phyloP scores from a whole-genome alignment of 2,113 vertebrate species.

The Labeo rohita region DNA sequence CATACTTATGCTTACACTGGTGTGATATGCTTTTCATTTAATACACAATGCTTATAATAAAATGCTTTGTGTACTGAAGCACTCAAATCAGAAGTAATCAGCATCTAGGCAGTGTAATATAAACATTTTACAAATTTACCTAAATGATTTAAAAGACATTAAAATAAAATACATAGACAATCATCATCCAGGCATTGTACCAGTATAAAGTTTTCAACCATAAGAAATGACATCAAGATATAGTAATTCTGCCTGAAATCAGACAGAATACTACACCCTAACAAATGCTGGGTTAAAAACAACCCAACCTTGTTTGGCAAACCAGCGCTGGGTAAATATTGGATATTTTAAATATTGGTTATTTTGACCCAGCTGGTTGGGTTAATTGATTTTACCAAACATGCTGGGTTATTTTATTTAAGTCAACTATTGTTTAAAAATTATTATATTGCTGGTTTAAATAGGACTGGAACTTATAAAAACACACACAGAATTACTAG shows the following conservation, averaged over 20 bases:
- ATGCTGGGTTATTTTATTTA: too few relatives aligned
- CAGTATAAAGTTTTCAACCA: neutral
- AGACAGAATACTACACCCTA: too few relatives aligned
- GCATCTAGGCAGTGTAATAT: neutral
- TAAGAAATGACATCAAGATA: neutral
- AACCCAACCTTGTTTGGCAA: too few relatives aligned
- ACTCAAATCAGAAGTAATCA: neutral
- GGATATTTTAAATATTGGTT: too few relatives aligned
- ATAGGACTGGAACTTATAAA: too few relatives aligned
- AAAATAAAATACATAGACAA: neutral
- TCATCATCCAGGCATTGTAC: neutral
- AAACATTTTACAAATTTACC: neutral
- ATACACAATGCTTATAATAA: neutral
- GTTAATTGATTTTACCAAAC: too few relatives aligned
- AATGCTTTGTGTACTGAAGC: neutral
- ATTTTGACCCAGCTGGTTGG: too few relatives aligned
- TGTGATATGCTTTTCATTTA: neutral
- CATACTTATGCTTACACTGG: neutral
- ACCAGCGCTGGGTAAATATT: too few relatives aligned
- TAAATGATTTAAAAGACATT: neutral
- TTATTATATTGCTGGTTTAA: too few relatives aligned
- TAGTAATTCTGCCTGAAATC: neutral
- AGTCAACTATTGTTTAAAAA: too few relatives aligned
- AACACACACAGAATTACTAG: too few relatives aligned
- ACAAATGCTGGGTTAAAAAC: too few relatives aligned